Conservation (phyloP, 2,888 invertebrate genomes). For the Eupithecia pulchellata region DNA sequence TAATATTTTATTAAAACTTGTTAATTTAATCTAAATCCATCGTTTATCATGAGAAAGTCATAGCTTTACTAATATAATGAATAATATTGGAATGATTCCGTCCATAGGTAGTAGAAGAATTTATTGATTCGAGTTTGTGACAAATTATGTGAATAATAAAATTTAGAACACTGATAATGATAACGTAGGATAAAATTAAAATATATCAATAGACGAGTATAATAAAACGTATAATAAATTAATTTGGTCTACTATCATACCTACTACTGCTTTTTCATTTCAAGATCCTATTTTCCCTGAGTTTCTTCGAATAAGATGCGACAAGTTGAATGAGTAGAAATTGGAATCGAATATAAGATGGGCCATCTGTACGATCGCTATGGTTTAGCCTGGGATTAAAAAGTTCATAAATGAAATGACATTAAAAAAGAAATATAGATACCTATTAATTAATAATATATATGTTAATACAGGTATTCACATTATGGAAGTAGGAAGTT, state of each 20-base stretch:
- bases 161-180: slow-evolving; percentile 63
- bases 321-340: neutral
- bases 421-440: too few relatives aligned
- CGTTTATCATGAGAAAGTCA: slow-evolving; percentile 77
- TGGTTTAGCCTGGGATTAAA: neutral
- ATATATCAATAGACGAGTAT: slow-evolving; percentile 67
- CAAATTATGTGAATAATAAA: slow-evolving; percentile 68
- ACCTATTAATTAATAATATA: too few relatives aligned
- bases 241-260: slow-evolving; percentile 69
- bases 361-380: neutral
- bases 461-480: too few relatives aligned
- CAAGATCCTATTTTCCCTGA: neutral
- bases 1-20: slow-evolving; percentile 50
- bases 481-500: too few relatives aligned
- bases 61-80: slow-evolving; percentile 81
- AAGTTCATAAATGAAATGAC: too few relatives aligned
- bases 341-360: neutral
- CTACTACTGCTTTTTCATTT: slow-evolving; percentile 53
- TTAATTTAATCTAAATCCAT: slow-evolving; percentile 65
- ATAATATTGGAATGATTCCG: slow-evolving; percentile 65
- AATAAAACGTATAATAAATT: slow-evolving; percentile 66
- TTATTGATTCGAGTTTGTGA: slow-evolving; percentile 50
- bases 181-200: slow-evolving; percentile 60
- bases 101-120: slow-evolving; percentile 61
- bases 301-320: neutral